Base-by-base conservation (phyloP, 2,888 invertebrate genomes). In the Aleiodes leptofemur region DNA sequence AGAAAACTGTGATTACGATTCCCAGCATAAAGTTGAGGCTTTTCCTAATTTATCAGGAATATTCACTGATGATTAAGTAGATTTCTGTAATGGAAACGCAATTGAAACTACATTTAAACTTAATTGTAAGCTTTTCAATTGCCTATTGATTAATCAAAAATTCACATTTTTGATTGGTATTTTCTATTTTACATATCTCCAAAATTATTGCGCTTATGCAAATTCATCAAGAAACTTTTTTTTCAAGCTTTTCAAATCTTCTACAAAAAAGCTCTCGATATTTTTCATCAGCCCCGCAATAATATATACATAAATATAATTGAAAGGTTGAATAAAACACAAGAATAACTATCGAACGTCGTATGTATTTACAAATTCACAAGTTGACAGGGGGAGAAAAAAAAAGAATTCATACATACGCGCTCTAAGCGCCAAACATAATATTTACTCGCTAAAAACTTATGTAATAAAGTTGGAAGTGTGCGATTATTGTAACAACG, bases 381-480 rank as follows among this genome's bases (percentile, higher is more conserved):
- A 78, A 53, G 69, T 74, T 56, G 55, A 55, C 50, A 76, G 69
- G 68, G 69, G 69, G 70, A 53, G 61, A 59, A 72, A 77, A 73
- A 43, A 7, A 11, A 11, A 43, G 43, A 53, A 50, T 38, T 73
- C 66, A 43, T 73, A 43, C 43, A 66, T 66, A 66, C 29, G 34
- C 53, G 34, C 8, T 66, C 14, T n/a, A 79, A 79, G 72, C 70
- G 74, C 78, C 79, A 77, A 81, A 80, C 78, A 68, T 78, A 83
- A 83, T 81, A 79, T 78, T 83, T 78, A 81, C 74, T 74, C 73
- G 82, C 68, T 74, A 79, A 78, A 11, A 50, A 77, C 79, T 84
- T 83, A 81, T 51, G 79, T 76, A 77, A 76, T 80, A 82, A 82
- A 72, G 56, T 79, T 82, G 77, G 57, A 80, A 74, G 69, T 81